Evolutionary conservation across 2,797 vertebrate species (phyloP), one percentile per base, ranked within the genome.

Genomic region (Steatocranus sp.): DNA sequence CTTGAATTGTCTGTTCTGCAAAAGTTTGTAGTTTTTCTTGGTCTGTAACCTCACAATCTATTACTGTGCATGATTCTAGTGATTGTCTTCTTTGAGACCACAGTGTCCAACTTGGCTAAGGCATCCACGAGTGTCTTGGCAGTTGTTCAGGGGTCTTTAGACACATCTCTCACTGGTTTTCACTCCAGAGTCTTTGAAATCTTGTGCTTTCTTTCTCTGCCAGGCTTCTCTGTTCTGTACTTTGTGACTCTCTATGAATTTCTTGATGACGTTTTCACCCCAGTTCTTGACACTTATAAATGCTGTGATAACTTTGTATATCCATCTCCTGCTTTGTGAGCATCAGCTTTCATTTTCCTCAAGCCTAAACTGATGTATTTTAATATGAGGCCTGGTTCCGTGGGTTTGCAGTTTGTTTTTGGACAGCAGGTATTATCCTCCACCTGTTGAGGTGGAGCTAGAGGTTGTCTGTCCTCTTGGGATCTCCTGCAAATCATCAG

Each of bases 301-400:
- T 54, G 23, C 0, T 8, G 51, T 0, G 0, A 54, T 17, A 56
- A 56, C 53, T 54, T 53, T 25, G 23, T 25, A 25, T 53, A 53
- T 25, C 0, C 11, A 53, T 25, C 0, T 27, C 53, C 53, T 54
- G 0, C 14, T 54, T 54, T 54, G 25, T 0, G 5, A 27, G 14
- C 23, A 27, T 54, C 51, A 54, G 1, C 25, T 15, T 27, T 54
- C 14, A 9, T 54, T 54, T 54, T 27, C 4, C 25, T 54, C 14
- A 54, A 27, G 53, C 12, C 14, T 54, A 54, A 54, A 17, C 25
- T 3, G 53, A 54, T 54, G 14, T 0, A 54, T 54, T 27, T 54
- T 54, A 5, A 58, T 32, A 58, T 7, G 27, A 58, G 5, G 17
- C 27, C 27, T 58, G 54, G 51, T 53, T 0, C 50, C 0, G 23